These are phyloP conservation scores for Microctonus hyperodae DNA, from an alignment of 2,888 invertebrate genomes.

Conservation along the genomic window DNA sequence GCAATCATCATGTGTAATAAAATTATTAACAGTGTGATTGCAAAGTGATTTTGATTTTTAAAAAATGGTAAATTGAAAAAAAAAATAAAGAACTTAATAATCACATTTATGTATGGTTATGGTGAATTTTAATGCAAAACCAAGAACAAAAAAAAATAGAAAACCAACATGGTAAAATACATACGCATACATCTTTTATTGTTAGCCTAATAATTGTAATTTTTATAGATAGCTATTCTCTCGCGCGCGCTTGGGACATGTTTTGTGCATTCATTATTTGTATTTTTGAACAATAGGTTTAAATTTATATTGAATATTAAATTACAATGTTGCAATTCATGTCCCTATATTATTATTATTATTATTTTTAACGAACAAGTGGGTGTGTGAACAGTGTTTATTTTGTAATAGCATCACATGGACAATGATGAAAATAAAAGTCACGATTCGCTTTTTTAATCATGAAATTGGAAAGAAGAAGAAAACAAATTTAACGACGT, in stretches of 20 bases:
- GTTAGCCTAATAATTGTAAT: slow-evolving; percentile 53
- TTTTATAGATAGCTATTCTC: slow-evolving; percentile 47
- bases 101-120: slow-evolving; percentile 38
- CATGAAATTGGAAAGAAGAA: too few species aligned
- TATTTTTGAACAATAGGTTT: slow-evolving; percentile 19
- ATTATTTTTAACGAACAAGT: not conserved
- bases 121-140: slow-evolving; percentile 15
- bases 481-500: not conserved
- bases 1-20: slow-evolving; percentile 37
- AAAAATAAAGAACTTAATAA: slow-evolving; percentile 12
- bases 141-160: slow-evolving; percentile 15
- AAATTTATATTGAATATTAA: not conserved
- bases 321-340: slow-evolving; percentile 9
- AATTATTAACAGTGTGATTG: slow-evolving; percentile 42
- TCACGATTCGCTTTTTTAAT: too few species aligned
- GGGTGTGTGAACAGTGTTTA: not conserved
- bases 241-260: slow-evolving; percentile 15
- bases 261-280: slow-evolving; percentile 11
- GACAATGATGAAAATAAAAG: not conserved
- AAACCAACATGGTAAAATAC: slow-evolving; percentile 31
- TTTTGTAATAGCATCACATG: not conserved
- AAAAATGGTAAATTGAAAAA: slow-evolving; percentile 42
- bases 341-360: not conserved
- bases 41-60: slow-evolving; percentile 47
- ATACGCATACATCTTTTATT: slow-evolving; percentile 46